phyloP scores from a whole-genome alignment of 2,797 vertebrate genomes.

The Nannoperca obscura region DNA sequence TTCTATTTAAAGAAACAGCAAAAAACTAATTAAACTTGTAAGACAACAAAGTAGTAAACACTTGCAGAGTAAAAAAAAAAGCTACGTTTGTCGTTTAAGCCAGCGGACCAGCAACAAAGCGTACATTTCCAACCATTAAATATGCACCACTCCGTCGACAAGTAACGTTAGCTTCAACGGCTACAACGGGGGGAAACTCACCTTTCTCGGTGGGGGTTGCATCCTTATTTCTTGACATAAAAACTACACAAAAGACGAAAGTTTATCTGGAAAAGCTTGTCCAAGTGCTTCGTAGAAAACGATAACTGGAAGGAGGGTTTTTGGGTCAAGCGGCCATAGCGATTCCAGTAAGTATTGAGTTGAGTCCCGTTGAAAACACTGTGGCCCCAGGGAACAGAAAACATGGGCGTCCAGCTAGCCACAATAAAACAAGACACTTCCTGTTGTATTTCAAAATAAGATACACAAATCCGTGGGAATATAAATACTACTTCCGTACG shows the following conservation, averaged over 20 bases:
- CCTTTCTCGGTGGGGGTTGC: conserved; percentile 97
- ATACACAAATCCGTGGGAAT: accelerated
- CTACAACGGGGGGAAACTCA: conserved; percentile 80
- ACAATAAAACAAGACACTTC: neutral
- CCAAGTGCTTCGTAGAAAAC: conserved; percentile 8
- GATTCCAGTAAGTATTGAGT: conserved; percentile 55
- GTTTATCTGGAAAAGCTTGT: conserved; percentile 50
- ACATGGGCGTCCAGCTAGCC: conserved; percentile 27
- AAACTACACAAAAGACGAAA: conserved; percentile 50
- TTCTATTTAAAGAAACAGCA: neutral
- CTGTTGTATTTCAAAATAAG: conserved; percentile 44
- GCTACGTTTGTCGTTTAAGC: neutral
- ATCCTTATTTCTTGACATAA: conserved; percentile 85
- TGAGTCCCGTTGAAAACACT: conserved; percentile 76
- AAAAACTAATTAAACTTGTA: neutral
- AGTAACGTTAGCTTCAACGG: conserved; percentile 68
- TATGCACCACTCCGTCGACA: conserved; percentile 68
- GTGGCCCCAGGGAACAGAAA: conserved; percentile 74
- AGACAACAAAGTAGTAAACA: neutral
- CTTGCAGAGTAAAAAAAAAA: neutral
- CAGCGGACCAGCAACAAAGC: conserved; percentile 70
- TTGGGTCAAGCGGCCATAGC: conserved; percentile 75
- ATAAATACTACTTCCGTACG: conserved; percentile 10
- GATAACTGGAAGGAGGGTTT: conserved; percentile 9
- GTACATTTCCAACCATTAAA: conserved; percentile 68